These are phyloP conservation scores for Nowickia ferox DNA, from an alignment of 2,888 invertebrate species.

Conservation along the genomic window DNA sequence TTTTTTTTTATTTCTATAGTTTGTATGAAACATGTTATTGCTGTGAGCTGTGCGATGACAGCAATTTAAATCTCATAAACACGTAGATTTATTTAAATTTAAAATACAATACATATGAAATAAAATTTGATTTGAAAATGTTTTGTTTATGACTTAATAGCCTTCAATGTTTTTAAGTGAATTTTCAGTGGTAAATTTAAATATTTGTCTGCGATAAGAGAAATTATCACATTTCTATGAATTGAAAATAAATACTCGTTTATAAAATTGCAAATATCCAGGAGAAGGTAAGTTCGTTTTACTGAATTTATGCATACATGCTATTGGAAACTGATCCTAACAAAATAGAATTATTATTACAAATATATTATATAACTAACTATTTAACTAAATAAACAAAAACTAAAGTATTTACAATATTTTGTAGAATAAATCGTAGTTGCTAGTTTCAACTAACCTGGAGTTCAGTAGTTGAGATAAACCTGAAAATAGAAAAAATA, in stretches of 20 bases:
- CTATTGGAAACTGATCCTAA: not conserved
- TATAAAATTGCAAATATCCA: not conserved
- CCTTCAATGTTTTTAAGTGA: not conserved
- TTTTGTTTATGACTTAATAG: not conserved
- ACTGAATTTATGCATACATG: not conserved
- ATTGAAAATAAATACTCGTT: not conserved
- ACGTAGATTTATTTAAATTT: constrained; percentile 35
- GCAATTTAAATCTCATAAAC: constrained; percentile 39
- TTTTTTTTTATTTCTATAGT: constrained; percentile 15
- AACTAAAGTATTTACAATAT: not conserved
- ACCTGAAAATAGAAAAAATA: constrained; percentile 9
- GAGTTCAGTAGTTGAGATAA: constrained; percentile 22
- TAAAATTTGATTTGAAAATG: not conserved
- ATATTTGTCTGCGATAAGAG: not conserved
- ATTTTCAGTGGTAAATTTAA: not conserved
- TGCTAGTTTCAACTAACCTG: constrained; percentile 3
- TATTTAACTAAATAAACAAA: constrained; percentile 13
- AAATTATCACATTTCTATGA: not conserved
- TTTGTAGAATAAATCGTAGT: not conserved
- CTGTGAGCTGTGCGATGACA: constrained; percentile 6
- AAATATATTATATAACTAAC: not conserved
- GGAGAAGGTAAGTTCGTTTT: constrained; percentile 22
- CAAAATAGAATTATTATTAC: not conserved
- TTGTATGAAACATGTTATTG: constrained; percentile 10
- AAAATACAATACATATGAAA: not conserved